Base-by-base conservation (phyloP, 2,797 vertebrate genomes). In the Peromyscus melanophrys region DNA sequence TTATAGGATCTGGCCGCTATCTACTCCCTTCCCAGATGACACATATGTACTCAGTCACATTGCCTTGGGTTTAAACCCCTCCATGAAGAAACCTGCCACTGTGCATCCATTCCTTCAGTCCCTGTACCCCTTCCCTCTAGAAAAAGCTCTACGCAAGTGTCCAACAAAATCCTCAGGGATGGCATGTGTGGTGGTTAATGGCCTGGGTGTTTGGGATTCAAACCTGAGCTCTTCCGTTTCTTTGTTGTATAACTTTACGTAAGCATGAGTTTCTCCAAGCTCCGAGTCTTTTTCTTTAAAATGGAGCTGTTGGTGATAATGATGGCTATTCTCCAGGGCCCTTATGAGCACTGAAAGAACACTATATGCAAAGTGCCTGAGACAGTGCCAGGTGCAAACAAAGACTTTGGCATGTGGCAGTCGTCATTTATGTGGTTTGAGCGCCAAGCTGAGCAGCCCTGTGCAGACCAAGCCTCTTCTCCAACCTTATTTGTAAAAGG, bases 261-360 rank as follows among this genome's bases (percentile, higher is more conserved):
- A 67, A 90, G 43, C 52, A 90, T 9, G 57, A 31, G 13, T 5
- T 19, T 77, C 40, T 88, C 84, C 25, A 43, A 76, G 55, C 76
- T 14, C n/a, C 7, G 11, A 37, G 77, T 94, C 92, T 96, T 86
- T 59, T 57, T 90, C 77, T 89, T 75, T 65, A 61, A 92, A 81
- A 40, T 9, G 43, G 67, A 92, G 29, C 49, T 29, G 40, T 65
- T 37, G 16, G 40, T 73, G 55, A 49, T 63, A 55, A 75, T 49
- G 25, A 19, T 4, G 25, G 73, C 6, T 69, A 49, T 29, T 25
- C 27, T 16, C 9, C 14, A 52, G 13, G 8, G 43, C 2, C 14
- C 23, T 52, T 78, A 29, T 40, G 67, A 69, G 21, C 49, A 69
- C 29, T 23, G 37, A 37, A 13, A 34, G 17, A 29, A 43, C 59